These are phyloP conservation scores for Tychaedon coryphoeus DNA, from an alignment of 2,113 vertebrate genomes.

Conservation along the genomic window DNA sequence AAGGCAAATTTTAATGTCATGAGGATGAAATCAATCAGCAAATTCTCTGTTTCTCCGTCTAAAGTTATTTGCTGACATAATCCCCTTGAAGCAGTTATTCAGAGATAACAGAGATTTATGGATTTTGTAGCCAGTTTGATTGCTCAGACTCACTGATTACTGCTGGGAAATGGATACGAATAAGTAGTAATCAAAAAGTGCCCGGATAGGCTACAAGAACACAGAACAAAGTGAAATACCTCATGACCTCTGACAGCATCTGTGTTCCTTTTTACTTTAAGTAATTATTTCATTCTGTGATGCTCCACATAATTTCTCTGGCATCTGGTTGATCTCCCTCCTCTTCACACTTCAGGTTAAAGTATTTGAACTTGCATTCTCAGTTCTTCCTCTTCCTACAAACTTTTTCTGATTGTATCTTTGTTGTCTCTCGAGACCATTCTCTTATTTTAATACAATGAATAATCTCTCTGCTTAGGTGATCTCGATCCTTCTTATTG, in stretches of 20 bases:
- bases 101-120: not conserved
- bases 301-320: not conserved
- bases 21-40: not conserved
- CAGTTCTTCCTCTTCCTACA: not conserved
- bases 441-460: not conserved
- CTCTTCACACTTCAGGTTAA: not conserved
- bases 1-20: not conserved
- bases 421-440: not conserved
- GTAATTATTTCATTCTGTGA: not conserved
- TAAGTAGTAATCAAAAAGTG: not conserved
- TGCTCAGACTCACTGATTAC: not conserved
- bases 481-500: not conserved
- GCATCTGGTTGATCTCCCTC: not conserved
- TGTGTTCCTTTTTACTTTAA: not conserved
- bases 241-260: not conserved
- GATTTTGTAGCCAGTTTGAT: not conserved
- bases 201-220: not conserved
- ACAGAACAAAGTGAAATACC: not conserved
- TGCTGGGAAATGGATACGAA: not conserved
- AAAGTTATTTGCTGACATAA: not conserved
- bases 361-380: not conserved
- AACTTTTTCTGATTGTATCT: not conserved
- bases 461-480: not conserved
- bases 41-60: not conserved
- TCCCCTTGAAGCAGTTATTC: not conserved